Evolutionary conservation across 2,797 vertebrate species (phyloP).

Genomic region (Intellagama lesueurii): DNA sequence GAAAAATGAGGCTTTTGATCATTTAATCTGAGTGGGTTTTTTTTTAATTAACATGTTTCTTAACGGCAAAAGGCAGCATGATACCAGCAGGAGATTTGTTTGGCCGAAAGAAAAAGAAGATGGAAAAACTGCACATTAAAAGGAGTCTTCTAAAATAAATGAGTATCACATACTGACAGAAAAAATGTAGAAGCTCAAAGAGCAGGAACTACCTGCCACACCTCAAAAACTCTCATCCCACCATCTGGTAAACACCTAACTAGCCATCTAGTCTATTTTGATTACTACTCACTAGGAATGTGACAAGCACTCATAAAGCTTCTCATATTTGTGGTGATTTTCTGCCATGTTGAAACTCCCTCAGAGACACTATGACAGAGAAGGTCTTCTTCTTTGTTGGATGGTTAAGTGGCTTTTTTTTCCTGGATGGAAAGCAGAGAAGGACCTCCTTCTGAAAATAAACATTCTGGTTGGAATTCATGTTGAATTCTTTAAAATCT

Average conservation of each 20-base stretch:
- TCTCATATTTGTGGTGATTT: no score
- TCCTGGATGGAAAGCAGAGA: not conserved
- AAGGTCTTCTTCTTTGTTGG: not conserved
- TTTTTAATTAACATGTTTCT: conserved; percentile 44
- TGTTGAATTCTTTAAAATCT: no score
- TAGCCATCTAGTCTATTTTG: not conserved
- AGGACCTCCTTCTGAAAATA: not conserved
- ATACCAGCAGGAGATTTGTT: not conserved
- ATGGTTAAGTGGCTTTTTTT: not conserved
- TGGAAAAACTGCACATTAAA: not conserved
- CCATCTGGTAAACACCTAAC: not conserved
- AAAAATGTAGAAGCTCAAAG: not conserved
- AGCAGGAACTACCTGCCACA: not conserved
- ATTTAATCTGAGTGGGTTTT: conserved; percentile 10
- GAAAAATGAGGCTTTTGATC: not conserved
- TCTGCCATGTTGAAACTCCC: no score
- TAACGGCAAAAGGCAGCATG: conserved; percentile 34
- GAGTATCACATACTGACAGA: conserved; percentile 4
- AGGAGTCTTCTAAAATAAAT: conserved; percentile 34
- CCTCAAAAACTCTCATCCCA: not conserved
- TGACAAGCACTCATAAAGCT: no score
- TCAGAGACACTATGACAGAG: no score
- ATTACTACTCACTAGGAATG: not conserved
- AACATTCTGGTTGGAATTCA: no score
- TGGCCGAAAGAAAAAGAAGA: conserved; percentile 11